phyloP scores from a whole-genome alignment of 2,888 invertebrate species.

The Adelphocoris suturalis region DNA sequence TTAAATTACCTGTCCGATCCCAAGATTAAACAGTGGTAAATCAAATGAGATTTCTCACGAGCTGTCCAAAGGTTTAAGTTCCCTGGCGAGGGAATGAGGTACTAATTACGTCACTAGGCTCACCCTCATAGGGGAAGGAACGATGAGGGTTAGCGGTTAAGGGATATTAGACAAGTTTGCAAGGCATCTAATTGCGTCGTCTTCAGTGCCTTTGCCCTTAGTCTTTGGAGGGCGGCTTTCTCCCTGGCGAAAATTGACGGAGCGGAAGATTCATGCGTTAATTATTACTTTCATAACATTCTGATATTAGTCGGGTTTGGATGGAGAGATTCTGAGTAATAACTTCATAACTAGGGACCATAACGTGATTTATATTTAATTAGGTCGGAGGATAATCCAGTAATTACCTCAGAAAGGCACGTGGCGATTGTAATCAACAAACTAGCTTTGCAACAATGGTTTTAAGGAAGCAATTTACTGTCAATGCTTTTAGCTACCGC shows the following conservation, averaged over 20 bases:
- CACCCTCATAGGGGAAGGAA: constrained; percentile 14
- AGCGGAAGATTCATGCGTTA: constrained; percentile 65
- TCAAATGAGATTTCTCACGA: constrained; percentile 7
- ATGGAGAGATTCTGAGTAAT: constrained; percentile 20
- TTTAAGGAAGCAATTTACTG: neutral
- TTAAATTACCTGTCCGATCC: neutral
- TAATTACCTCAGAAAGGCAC: constrained; percentile 12
- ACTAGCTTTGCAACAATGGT: neutral
- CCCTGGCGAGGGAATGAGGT: neutral
- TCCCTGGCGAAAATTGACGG: constrained; percentile 25
- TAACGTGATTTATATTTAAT: constrained; percentile 47
- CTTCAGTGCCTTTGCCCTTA: constrained; percentile 11
- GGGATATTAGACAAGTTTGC: constrained; percentile 48
- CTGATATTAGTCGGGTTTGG: constrained; percentile 46
- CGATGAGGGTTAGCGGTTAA: constrained; percentile 33
- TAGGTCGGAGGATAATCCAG: constrained; percentile 16
- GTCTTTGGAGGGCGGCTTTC: neutral
- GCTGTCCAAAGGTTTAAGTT: constrained; percentile 3
- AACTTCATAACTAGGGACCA: constrained; percentile 33
- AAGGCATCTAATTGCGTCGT: constrained; percentile 27
- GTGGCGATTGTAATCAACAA: neutral
- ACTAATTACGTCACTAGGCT: constrained; percentile 11
- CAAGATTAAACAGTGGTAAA: constrained; percentile 27
- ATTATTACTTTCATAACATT: constrained; percentile 63
- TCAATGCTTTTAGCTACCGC: too few species aligned